A percentile compares a stretch with the other conserved stretches of the same genome.
These are phyloP conservation scores for Coptodon bakossiorum DNA, from an alignment of 2,113 vertebrate species.

Conservation along the genomic window DNA sequence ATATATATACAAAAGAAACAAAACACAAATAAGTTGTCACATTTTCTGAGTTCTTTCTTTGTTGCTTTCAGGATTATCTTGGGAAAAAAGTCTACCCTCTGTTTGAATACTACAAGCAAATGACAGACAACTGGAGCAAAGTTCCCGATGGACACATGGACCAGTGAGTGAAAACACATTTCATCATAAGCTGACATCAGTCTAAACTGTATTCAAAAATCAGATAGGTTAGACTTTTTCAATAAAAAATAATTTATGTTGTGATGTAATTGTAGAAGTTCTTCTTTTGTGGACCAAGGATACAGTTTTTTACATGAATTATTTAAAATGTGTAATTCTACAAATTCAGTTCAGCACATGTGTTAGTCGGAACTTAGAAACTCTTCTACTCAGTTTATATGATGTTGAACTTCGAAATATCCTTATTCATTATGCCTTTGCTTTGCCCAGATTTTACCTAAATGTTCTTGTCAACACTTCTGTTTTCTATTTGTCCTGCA, in stretches of 20 bases:
- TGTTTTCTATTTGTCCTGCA: slow-evolving; percentile 23
- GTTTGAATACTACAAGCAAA: not conserved
- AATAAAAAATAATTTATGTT: not conserved
- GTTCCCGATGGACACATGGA: slow-evolving; percentile 66
- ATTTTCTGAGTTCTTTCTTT: not conserved
- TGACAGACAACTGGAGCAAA: not conserved
- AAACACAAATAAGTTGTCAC: not conserved
- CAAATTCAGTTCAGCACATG: not conserved
- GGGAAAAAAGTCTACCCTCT: not conserved
- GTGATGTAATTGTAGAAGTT: not conserved
- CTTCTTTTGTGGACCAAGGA: not conserved
- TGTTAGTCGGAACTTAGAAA: not conserved
- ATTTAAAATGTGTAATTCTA: not conserved
- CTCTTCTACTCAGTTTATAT: not conserved
- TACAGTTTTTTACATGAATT: not conserved
- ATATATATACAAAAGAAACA: not conserved
- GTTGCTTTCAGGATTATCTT: not conserved
- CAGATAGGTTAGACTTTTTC: not conserved
- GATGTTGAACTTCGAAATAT: too few species aligned
- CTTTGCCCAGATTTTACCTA: too few species aligned
- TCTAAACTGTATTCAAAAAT: not conserved
- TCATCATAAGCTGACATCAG: not conserved
- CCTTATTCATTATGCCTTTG: too few species aligned
- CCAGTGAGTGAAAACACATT: slow-evolving; percentile 77
- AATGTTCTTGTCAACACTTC: not conserved